phyloP scores from a whole-genome alignment of 2,113 vertebrate genomes.

The Labrus mixtus region DNA sequence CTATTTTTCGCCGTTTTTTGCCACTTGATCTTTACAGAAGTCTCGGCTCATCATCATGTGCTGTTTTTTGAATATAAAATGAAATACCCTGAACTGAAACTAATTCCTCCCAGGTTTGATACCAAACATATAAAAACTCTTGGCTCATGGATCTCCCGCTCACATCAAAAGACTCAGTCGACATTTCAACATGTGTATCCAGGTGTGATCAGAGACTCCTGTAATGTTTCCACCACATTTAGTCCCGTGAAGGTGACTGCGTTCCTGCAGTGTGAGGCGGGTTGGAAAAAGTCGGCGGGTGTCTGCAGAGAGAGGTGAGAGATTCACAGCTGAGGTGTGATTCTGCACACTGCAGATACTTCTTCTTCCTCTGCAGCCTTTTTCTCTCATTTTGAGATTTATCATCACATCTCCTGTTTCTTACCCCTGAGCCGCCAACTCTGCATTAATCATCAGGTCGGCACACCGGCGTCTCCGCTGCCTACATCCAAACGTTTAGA shows the following conservation, averaged over 20 bases:
- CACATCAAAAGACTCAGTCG: slow-evolving; percentile 3
- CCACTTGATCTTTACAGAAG: not conserved
- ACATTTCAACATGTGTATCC: not conserved
- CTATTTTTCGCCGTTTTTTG: too few species aligned
- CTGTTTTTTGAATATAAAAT: not conserved
- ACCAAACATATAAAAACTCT: not conserved
- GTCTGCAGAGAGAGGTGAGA: slow-evolving; percentile 68
- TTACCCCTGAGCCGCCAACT: not conserved
- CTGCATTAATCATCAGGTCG: slow-evolving; percentile 8
- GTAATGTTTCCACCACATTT: slow-evolving; percentile 26
- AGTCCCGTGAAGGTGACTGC: slow-evolving; percentile 19
- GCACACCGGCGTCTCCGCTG: not conserved
- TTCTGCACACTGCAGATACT: slow-evolving; percentile 8
- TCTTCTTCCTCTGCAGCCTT: slow-evolving; percentile 4
- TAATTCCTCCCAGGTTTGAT: not conserved
- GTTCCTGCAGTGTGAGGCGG: slow-evolving; percentile 37
- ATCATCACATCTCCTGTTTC: not conserved
- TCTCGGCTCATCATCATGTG: too few species aligned
- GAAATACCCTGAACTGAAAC: not conserved
- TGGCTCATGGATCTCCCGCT: slow-evolving; percentile 18
- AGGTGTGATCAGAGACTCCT: slow-evolving; percentile 1
- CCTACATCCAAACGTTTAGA: not conserved
- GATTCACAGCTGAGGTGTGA: slow-evolving; percentile 70
- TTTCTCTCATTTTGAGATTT: not conserved
- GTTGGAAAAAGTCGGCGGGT: slow-evolving; percentile 22